phyloP scores from a whole-genome alignment of 2,113 vertebrate genomes.

The Anoplopoma fimbria region DNA sequence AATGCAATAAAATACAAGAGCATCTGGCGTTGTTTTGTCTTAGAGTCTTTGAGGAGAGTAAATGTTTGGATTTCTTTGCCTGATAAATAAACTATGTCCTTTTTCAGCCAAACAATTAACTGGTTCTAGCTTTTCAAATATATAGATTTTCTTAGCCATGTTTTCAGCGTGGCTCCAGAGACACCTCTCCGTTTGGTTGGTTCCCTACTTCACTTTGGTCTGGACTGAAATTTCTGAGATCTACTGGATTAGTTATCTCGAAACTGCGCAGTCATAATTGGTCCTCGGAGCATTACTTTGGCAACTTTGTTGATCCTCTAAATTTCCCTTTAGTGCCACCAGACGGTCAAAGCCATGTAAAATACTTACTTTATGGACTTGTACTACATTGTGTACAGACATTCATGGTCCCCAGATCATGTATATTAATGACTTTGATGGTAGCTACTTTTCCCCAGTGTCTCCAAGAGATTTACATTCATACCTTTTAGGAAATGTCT shows the following conservation, averaged over 20 bases:
- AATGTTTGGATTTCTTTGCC: too few relatives aligned
- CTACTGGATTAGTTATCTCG: too few relatives aligned
- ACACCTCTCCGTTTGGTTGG: too few relatives aligned
- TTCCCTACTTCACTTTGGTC: not conserved
- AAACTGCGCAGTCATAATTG: too few relatives aligned
- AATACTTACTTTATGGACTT: not conserved
- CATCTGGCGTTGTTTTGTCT: too few relatives aligned
- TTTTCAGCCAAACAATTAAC: too few relatives aligned
- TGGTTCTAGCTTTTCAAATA: too few relatives aligned
- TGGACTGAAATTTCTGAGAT: not conserved
- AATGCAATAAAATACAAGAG: not conserved
- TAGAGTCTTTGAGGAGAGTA: too few relatives aligned
- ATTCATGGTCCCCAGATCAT: too few relatives aligned
- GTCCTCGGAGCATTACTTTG: not conserved
- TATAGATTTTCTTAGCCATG: too few relatives aligned
- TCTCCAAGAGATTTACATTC: not conserved
- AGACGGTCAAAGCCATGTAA: not conserved
- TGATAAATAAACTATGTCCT: too few relatives aligned
- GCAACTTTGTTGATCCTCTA: not conserved
- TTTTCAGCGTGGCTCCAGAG: too few relatives aligned
- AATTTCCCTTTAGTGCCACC: not conserved
- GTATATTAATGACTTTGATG: not conserved
- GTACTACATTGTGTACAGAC: not conserved
- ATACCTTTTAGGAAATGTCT: not conserved
- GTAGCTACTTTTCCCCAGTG: not conserved